A percentile compares a stretch with the other conserved stretches of the same genome.
phyloP scores from a whole-genome alignment of 2,888 invertebrate genomes.

The Heterodera filipjevi region DNA sequence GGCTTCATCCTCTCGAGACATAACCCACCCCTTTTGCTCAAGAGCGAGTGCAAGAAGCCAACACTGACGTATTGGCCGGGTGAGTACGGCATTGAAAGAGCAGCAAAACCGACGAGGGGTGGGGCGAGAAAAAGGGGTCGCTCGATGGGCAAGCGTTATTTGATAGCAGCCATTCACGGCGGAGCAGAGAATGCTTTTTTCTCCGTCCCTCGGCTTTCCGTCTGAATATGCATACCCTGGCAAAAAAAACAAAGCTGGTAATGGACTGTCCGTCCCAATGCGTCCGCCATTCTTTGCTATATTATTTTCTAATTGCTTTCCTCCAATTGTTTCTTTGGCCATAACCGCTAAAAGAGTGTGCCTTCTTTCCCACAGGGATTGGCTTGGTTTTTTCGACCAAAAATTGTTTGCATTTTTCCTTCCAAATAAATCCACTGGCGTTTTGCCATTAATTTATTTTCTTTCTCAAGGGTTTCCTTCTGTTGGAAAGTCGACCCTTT shows the following conservation, averaged over 20 bases:
- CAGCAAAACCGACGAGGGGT: not conserved
- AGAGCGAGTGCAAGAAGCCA: conserved; percentile 3
- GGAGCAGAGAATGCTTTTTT: conserved; percentile 1
- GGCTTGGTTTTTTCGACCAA: not conserved
- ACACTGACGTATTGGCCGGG: not conserved
- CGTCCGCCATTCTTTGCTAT: not conserved
- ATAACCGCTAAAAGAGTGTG: not conserved
- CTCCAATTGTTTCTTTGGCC: not conserved
- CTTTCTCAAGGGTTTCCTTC: conserved; percentile 90
- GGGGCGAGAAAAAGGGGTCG: not conserved
- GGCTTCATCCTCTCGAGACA: conserved; percentile 1
- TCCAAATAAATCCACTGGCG: not conserved
- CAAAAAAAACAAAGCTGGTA: not conserved
- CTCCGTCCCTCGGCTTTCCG: not conserved
- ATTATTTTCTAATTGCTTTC: not conserved
- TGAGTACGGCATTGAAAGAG: not conserved
- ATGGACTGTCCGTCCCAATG: not conserved
- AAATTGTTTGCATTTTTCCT: not conserved
- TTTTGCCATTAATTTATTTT: not conserved
- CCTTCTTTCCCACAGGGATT: not conserved
- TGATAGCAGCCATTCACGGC: not conserved
- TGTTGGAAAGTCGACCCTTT: conserved; percentile 91
- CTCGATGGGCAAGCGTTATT: not conserved
- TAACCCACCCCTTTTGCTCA: not conserved
- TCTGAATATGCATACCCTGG: not conserved